These are phyloP conservation scores for Astreopora myriophthalma DNA, from an alignment of 64 coral and sea anemone species.

Conservation along the genomic window DNA sequence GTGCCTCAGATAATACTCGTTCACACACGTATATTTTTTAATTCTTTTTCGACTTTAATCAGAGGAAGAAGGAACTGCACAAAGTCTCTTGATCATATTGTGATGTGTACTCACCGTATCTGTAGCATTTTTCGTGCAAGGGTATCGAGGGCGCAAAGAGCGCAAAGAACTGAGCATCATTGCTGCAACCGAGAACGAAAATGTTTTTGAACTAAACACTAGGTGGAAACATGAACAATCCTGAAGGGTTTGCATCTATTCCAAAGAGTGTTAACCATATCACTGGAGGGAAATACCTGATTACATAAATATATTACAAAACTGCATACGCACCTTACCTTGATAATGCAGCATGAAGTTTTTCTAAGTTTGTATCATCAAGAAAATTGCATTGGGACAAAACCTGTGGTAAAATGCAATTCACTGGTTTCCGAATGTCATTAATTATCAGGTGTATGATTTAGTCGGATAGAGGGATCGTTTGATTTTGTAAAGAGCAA, in stretches of 20 bases:
- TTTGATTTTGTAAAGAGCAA: too few relatives aligned
- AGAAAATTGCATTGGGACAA: constrained; percentile 73
- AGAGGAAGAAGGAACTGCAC: not conserved
- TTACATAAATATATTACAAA: not conserved
- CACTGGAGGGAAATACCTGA: not conserved
- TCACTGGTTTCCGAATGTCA: not conserved
- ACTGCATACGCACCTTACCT: constrained; percentile 32
- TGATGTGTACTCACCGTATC: constrained; percentile 68
- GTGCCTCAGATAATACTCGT: too few relatives aligned
- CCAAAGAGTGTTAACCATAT: too few relatives aligned
- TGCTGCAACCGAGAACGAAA: constrained; percentile 49
- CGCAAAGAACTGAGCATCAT: constrained; percentile 71
- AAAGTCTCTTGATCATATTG: not conserved
- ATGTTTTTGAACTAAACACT: not conserved
- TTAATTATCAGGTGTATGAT: too few relatives aligned
- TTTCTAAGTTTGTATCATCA: constrained; percentile 84
- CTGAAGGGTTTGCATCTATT: too few relatives aligned
- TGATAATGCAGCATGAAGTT: constrained; percentile 60
- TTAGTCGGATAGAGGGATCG: too few relatives aligned
- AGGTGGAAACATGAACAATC: too few relatives aligned
- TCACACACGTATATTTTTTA: too few relatives aligned
- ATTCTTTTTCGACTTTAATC: too few relatives aligned
- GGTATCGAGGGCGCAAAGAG: constrained; percentile 58
- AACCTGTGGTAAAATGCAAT: not conserved
- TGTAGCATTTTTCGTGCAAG: constrained; percentile 49